These are phyloP conservation scores for Rhynchonycteris naso DNA, from an alignment of 2,797 vertebrate genomes.

Conservation along the genomic window DNA sequence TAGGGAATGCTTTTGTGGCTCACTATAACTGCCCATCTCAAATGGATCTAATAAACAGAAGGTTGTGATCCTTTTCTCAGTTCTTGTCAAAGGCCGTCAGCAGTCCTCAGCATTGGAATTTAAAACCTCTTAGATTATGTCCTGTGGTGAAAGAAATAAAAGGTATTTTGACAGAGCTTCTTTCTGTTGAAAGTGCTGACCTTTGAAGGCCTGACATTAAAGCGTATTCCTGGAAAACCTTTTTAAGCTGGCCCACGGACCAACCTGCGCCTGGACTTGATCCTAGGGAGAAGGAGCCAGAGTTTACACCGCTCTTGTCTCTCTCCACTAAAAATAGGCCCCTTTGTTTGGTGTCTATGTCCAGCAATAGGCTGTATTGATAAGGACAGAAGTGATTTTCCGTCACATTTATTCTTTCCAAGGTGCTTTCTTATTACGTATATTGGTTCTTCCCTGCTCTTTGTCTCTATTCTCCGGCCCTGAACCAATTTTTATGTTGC, in stretches of 20 bases:
- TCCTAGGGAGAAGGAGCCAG: conserved; percentile 63
- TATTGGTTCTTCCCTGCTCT: not conserved
- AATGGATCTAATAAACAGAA: not conserved
- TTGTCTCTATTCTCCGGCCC: conserved; percentile 44
- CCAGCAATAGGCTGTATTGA: conserved; percentile 59
- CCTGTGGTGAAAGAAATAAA: conserved; percentile 21
- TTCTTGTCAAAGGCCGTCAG: conserved; percentile 12
- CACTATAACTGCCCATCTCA: not conserved
- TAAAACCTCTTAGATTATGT: conserved; percentile 42
- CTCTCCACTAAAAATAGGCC: conserved; percentile 75
- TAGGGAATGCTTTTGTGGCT: not conserved
- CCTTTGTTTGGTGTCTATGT: conserved; percentile 27
- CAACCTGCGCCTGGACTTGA: conserved; percentile 59
- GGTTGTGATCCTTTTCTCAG: conserved; percentile 9
- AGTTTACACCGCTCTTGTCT: conserved; percentile 56
- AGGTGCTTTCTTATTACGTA: conserved; percentile 11
- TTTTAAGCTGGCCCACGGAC: conserved; percentile 27
- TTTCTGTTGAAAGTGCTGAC: conserved; percentile 31
- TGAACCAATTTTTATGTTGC: conserved; percentile 12
- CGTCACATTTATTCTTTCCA: conserved; percentile 47
- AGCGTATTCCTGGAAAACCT: conserved; percentile 69
- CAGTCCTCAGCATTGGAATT: conserved; percentile 18
- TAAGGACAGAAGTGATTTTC: conserved; percentile 67
- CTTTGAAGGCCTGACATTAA: conserved; percentile 59
- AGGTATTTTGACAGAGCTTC: not conserved